phyloP scores from a whole-genome alignment of 2,888 invertebrate species.

The Melangyna quadrimaculata region DNA sequence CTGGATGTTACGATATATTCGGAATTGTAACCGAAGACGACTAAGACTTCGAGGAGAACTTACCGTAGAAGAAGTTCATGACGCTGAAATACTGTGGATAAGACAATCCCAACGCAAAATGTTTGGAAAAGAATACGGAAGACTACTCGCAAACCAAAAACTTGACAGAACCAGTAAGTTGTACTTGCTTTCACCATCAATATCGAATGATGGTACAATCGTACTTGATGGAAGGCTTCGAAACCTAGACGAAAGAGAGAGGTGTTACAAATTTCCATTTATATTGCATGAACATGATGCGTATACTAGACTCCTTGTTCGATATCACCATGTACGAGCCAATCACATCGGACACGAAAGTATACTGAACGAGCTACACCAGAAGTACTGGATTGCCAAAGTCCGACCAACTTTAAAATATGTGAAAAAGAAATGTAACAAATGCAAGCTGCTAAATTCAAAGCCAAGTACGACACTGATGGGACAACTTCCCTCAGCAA shows the following conservation, averaged over 20 bases:
- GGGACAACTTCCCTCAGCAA: conserved; percentile 25
- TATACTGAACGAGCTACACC: conserved; percentile 44
- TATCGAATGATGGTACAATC: neutral
- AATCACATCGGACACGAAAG: conserved; percentile 25
- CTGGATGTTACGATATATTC: neutral
- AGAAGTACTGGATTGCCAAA: conserved; percentile 3
- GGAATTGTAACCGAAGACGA: neutral
- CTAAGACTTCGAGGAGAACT: neutral
- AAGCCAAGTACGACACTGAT: conserved; percentile 19
- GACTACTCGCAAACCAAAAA: neutral
- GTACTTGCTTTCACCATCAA: neutral
- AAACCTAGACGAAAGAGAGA: neutral
- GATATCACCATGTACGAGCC: neutral
- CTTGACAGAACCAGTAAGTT: neutral
- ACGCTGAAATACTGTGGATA: neutral
- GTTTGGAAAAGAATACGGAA: too few relatives aligned
- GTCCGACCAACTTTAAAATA: neutral
- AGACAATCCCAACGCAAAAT: neutral
- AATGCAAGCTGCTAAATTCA: conserved; percentile 20
- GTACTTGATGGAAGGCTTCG: neutral
- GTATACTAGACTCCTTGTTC: neutral
- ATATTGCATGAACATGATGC: neutral
- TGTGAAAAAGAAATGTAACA: conserved; percentile 4
- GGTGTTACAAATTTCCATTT: neutral
- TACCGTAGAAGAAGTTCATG: neutral